Evolutionary conservation across 2,888 invertebrate genomes (phyloP), one percentile per base, ranked within the genome.

Genomic region (Erannis defoliaria): DNA sequence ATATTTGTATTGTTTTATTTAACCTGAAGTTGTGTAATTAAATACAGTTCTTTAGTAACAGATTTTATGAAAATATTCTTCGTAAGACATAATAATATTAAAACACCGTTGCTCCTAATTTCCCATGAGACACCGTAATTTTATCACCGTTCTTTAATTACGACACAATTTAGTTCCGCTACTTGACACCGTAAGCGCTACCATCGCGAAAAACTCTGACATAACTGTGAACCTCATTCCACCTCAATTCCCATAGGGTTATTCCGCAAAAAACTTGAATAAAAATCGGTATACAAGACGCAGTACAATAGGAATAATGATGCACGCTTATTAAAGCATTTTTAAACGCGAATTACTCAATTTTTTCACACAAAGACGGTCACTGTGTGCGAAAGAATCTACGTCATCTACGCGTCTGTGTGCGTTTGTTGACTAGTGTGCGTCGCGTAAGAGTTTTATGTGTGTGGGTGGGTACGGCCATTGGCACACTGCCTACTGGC

Each of bases 401-500:
- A 21, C 10, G 35, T 2, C 31, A 38, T 19, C n/a, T 10, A 12
- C 33, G 23, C 14, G 26, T 1, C 2, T 40, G 31, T 49, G 56
- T 40, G 53, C 46, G 45, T 19, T 51, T 45, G 31, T 37, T 38
- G 23, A n/a, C n/a, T 31, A 29, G 49, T 55, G 46, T 33, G 50
- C 21, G 72, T 74, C 71, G 67, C 64, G 65, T 29, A 29, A 9
- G 33, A 12, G 23, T 14, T 49, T 14, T 70, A 65, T 54, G 42
- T 69, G 74, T 75, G 77, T 76, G 80, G 72, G 77, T 72, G 67
- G 61, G 66, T 71, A 63, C 71, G 67, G 88, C 77, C 89, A 80
- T 92, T 93, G 93, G 93, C 93, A 91, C 79, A 93, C 81, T 93
- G 93, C 93, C 93, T 86, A 93, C 80, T 93, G 69, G 92, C 85